Evolutionary conservation across 2,888 invertebrate species (phyloP), one percentile per base, ranked within the genome.

Genomic region (Epinotia demarniana): DNA sequence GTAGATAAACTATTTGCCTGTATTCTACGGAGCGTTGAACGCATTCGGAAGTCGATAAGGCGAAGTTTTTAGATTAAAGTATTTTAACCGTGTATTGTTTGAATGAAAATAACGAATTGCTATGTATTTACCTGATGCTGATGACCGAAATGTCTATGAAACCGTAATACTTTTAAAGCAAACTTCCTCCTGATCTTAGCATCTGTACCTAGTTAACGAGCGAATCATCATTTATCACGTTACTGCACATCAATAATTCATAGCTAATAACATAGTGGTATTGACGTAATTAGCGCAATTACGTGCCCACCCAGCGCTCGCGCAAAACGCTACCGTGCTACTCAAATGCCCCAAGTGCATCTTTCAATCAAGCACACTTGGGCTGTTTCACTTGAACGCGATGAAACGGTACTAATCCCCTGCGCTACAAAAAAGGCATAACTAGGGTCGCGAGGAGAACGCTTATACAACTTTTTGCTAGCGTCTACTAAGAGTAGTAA

Each of bases 221-320:
- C 83, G 84, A 81, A 86, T 78, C 86, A 88, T 87, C 86, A 87
- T 88, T 89, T 87, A 91, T 89, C 88, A 89, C 84, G 84, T 87
- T 85, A 86, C 86, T 80, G 84, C 82, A 80, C 88, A 92, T 92
- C 91, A 91, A 92, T 92, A 92, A 92, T 92, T 93, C 92, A 93
- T 93, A 85, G 84, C 86, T 89, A 90, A 90, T 91, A 90, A 89
- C 87, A 89, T 85, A 86, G 89, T 86, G 86, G 87, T 87, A 89
- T 88, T 90, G 92, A 90, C 89, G 88, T 92, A 92, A 93, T 93
- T 92, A 93, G 90, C 86, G 89, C 91, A 92, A 92, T 92, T 91
- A 92, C 85, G 83, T 84, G 93, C 85, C 93, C 93, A 92, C 93
- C 92, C 92, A 91, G 87, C 83, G 78, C 83, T 66, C 81, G 81